Evolutionary conservation across 1,140 invertebrate genomes (phyloP).

Genomic region (Caenorhabditis tropicalis): DNA sequence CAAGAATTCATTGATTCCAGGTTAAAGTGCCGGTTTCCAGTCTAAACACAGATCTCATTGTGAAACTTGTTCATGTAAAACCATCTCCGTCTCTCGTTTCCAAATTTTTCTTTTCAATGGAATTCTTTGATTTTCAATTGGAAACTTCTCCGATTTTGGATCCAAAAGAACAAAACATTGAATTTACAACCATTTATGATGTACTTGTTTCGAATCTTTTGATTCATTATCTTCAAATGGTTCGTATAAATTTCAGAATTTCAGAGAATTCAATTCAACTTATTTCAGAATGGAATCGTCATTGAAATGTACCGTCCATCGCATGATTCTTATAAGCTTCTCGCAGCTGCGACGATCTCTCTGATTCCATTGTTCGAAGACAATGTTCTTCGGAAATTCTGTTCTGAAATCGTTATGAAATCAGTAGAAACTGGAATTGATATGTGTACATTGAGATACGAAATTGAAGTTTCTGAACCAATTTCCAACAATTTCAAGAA

Average conservation of each 20-base stretch:
- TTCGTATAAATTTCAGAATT: slow-evolving; percentile 17
- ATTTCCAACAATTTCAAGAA: slow-evolving; percentile 61
- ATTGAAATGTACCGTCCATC: slow-evolving; percentile 62
- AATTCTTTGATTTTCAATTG: slow-evolving; percentile 70
- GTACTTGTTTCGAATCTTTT: slow-evolving; percentile 67
- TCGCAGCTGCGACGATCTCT: slow-evolving; percentile 47
- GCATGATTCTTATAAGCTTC: slow-evolving; percentile 50
- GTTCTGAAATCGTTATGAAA: background rate
- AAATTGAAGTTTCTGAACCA: slow-evolving; percentile 25
- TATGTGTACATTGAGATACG: slow-evolving; percentile 11
- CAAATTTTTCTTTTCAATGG: slow-evolving; percentile 63
- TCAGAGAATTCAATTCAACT: slow-evolving; percentile 21
- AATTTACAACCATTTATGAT: slow-evolving; percentile 64
- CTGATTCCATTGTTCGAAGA: slow-evolving; percentile 31
- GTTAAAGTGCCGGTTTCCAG: background rate
- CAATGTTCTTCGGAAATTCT: slow-evolving; percentile 19
- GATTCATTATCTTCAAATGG: slow-evolving; percentile 68
- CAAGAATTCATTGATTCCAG: background rate
- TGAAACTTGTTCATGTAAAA: slow-evolving; percentile 51
- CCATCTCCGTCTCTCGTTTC: slow-evolving; percentile 50
- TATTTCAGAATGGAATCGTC: slow-evolving; percentile 59
- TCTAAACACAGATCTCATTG: slow-evolving; percentile 47
- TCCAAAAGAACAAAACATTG: slow-evolving; percentile 43
- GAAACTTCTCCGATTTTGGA: slow-evolving; percentile 64
- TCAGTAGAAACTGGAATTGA: slow-evolving; percentile 4